Evolutionary conservation across 1,140 invertebrate genomes (phyloP), one percentile per base, ranked within the genome.

Genomic region (Eueides isabella): DNA sequence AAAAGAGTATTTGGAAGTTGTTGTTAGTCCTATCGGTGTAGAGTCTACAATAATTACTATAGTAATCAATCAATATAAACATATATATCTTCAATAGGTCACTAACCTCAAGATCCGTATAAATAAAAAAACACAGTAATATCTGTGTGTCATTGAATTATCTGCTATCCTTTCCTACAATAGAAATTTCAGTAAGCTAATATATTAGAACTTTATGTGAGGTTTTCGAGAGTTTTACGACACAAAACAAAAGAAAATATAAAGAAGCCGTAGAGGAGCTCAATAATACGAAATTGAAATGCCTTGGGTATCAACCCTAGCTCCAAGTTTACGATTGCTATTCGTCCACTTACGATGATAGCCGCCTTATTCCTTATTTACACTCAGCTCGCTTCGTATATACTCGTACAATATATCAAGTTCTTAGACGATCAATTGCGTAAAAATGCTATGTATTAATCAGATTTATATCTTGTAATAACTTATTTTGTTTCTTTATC

Each of bases 311-410:
- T 69, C 67, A 69, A 38, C 67, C 48, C 55, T 62, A 28, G 55
- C 67, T 5, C 44, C 26, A 19, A 35, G 30, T 61, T 69, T 35
- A 62, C 48, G 67, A 62, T 30, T 68, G 44, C 67, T 26, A 38
- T 61, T 61, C 67, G 44, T 62, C 55, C 67, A 69, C 67, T 69
- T 69, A 19, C 48, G 23, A 31, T 69, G 67, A 69, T 69, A 61
- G 67, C 67, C 33, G 31, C n/a, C 67, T 69, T 48, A 62, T 61
- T 69, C 66, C n/a, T 69, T 69, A 69, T 69, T 69, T 69, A 69
- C 55, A 28, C 55, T 41, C n/a, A 61, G 33, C 55, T 61, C 30
- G 67, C 55, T 69, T n/a, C 19, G 55, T 30, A 28, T 14, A n/a
- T n/a, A n/a, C n/a, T n/a, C n/a, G 31, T 38, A 48, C 28, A 33